phyloP scores from a whole-genome alignment of 2,797 vertebrate genomes.

The Chanos chanos region DNA sequence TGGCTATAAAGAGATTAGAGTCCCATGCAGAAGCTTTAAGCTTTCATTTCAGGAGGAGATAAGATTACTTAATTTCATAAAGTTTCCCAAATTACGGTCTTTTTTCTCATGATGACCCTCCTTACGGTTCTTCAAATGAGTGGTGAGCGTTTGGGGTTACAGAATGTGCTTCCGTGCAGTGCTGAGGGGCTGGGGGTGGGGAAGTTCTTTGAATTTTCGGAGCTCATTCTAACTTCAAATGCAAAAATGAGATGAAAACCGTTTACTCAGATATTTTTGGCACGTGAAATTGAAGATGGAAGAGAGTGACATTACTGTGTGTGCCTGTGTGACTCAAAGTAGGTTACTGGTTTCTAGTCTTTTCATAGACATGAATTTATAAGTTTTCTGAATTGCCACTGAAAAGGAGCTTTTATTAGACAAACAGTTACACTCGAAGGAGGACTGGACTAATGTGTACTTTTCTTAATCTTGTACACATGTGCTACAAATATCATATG shows the following conservation, averaged over 20 bases:
- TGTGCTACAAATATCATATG: too few relatives aligned
- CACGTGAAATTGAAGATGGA: conserved; percentile 7
- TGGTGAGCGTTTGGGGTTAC: conserved; percentile 12
- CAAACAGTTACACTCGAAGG: too few relatives aligned
- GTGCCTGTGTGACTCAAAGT: neutral
- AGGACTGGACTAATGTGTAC: too few relatives aligned
- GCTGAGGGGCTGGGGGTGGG: neutral
- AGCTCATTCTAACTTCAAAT: conserved; percentile 31
- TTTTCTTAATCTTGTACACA: too few relatives aligned
- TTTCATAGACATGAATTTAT: too few relatives aligned
- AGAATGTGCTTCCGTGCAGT: conserved; percentile 4
- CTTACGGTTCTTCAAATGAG: conserved; percentile 25
- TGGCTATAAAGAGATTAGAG: conserved; percentile 61
- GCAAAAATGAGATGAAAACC: conserved; percentile 7
- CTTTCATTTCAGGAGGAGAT: conserved; percentile 57
- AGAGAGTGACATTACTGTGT: neutral
- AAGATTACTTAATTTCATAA: conserved; percentile 58
- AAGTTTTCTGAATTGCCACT: too few relatives aligned
- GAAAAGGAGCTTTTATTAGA: too few relatives aligned
- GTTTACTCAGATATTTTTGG: conserved; percentile 8
- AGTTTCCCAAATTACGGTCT: conserved; percentile 44
- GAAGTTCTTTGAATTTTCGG: conserved; percentile 15
- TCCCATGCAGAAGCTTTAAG: conserved; percentile 43
- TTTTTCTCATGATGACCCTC: conserved; percentile 28
- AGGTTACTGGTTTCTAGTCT: too few relatives aligned